phyloP scores from a whole-genome alignment of 1,140 invertebrate species.

The Drosophila hydei region DNA sequence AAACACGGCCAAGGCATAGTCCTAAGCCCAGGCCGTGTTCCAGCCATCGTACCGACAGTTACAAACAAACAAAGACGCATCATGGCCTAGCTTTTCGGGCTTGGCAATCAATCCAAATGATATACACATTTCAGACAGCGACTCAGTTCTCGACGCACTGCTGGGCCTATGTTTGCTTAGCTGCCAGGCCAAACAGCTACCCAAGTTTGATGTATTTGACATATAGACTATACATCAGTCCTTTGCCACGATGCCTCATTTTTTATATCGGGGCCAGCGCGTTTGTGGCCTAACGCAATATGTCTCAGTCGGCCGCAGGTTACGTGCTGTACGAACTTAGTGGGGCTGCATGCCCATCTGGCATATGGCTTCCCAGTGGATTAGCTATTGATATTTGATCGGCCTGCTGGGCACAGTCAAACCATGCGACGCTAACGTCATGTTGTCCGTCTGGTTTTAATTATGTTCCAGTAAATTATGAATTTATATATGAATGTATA shows the following conservation, averaged over 20 bases:
- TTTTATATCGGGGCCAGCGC: slow-evolving; percentile 52
- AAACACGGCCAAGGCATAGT: neutral
- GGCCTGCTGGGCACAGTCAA: slow-evolving; percentile 2
- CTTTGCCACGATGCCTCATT: slow-evolving; percentile 44
- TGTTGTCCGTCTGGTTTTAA: slow-evolving; percentile 15
- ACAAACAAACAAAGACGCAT: slow-evolving; percentile 63
- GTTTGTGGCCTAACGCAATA: slow-evolving; percentile 53
- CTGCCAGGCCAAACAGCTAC: slow-evolving; percentile 23
- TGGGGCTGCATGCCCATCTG: slow-evolving; percentile 1
- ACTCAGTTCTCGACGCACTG: slow-evolving; percentile 35
- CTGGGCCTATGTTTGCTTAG: slow-evolving; percentile 43
- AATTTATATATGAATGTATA: slow-evolving; percentile 41
- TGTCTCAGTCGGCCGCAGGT: slow-evolving; percentile 66
- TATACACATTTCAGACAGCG: slow-evolving; percentile 73
- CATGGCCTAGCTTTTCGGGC: slow-evolving; percentile 28
- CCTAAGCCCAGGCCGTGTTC: neutral
- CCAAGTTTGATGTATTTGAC: slow-evolving; percentile 75
- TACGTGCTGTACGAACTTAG: slow-evolving; percentile 14
- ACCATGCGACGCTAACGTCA: slow-evolving; percentile 1
- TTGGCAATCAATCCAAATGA: slow-evolving; percentile 77
- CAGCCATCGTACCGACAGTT: slow-evolving; percentile 26
- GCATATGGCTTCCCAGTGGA: slow-evolving; percentile 19
- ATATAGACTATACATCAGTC: slow-evolving; percentile 58
- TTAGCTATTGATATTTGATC: slow-evolving; percentile 37
- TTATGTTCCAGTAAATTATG: slow-evolving; percentile 34